These are phyloP conservation scores for Neomorphus geoffroyi DNA, from an alignment of 2,797 vertebrate genomes.

Conservation along the genomic window DNA sequence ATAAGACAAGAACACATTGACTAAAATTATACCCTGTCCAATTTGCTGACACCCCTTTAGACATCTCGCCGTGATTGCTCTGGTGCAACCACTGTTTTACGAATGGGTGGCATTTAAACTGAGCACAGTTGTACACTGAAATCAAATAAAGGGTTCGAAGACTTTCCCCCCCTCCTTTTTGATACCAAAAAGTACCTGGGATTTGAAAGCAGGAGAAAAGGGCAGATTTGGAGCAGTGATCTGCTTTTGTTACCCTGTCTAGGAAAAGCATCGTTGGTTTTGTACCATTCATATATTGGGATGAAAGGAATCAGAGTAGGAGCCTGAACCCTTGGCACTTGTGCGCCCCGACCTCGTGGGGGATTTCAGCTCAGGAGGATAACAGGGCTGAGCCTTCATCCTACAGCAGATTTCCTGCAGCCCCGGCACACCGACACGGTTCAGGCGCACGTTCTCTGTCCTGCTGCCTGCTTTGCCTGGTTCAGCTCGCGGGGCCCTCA, in stretches of 20 bases:
- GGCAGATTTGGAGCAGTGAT: not conserved
- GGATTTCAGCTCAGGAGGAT: not conserved
- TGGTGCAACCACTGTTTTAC: conserved; percentile 34
- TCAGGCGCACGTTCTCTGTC: not conserved
- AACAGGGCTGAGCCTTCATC: not conserved
- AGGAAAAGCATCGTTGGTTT: not conserved
- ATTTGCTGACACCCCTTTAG: conserved; percentile 73
- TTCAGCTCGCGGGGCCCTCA: fast-evolving
- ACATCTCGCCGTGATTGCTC: conserved; percentile 63
- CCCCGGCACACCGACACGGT: not conserved
- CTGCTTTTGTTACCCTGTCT: not conserved
- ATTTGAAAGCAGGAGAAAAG: conserved; percentile 5
- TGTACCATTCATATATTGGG: conserved; percentile 9
- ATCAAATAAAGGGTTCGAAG: not conserved
- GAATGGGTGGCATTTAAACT: conserved; percentile 65
- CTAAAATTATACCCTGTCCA: conserved; percentile 80
- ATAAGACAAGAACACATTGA: conserved; percentile 77
- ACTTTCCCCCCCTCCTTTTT: not conserved
- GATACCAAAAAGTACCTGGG: not conserved
- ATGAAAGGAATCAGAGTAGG: conserved; percentile 11
- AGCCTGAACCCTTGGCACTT: not conserved
- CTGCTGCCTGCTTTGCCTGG: not conserved
- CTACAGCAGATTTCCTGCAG: not conserved
- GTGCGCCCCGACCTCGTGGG: not conserved
- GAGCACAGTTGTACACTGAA: not conserved